These are phyloP conservation scores for Oenanthe melanoleuca DNA, from an alignment of 2,113 vertebrate species.

Conservation along the genomic window DNA sequence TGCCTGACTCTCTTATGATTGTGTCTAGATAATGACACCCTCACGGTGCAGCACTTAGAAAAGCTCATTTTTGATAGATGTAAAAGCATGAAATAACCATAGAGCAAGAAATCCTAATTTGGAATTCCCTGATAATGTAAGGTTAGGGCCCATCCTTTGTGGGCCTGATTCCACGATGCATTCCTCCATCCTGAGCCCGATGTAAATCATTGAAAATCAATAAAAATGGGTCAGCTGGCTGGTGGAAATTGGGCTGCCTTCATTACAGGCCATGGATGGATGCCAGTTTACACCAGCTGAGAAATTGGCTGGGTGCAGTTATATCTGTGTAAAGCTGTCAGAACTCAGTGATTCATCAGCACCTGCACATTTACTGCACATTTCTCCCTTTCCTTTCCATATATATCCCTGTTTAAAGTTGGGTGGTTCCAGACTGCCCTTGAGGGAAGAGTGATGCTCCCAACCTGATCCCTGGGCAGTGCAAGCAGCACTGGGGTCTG, in stretches of 20 bases:
- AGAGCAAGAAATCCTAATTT: constrained; percentile 45
- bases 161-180: constrained; percentile 32
- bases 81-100: constrained; percentile 57
- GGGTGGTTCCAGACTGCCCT: constrained; percentile 47
- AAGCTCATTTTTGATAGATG: constrained; percentile 37
- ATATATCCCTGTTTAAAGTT: constrained; percentile 44
- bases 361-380: constrained; percentile 40
- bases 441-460: constrained; percentile 27
- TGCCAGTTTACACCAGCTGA: constrained; percentile 67
- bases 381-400: constrained; percentile 45
- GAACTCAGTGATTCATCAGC: constrained; percentile 54
- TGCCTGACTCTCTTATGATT: constrained; percentile 54
- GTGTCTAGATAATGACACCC: constrained; percentile 58
- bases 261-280: constrained; percentile 48
- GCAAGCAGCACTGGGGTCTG: background rate
- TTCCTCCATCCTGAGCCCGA: constrained; percentile 4
- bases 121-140: constrained; percentile 47
- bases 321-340: constrained; percentile 61
- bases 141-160: background rate
- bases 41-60: constrained; percentile 24
- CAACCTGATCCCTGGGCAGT: background rate
- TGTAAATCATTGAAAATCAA: constrained; percentile 65
- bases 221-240: constrained; percentile 51
- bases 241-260: constrained; percentile 59
- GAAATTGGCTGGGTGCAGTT: constrained; percentile 47